A percentile compares a stretch with the other conserved stretches of the same genome.
phyloP scores from a whole-genome alignment of 2,113 vertebrate species.

The Sinocyclocheilus anophthalmus region DNA sequence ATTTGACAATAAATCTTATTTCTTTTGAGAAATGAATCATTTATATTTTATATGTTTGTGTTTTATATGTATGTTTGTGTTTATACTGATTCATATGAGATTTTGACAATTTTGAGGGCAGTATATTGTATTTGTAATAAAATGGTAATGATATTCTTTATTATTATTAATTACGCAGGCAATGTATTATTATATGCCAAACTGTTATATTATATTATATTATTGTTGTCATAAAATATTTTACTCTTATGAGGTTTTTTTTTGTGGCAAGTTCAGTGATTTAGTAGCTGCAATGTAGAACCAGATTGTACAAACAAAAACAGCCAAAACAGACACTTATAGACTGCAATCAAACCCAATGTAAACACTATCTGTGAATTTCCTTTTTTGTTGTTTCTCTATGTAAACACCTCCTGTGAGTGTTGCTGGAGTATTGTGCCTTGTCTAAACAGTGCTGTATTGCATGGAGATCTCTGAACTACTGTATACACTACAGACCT shows the following conservation, averaged over 20 bases:
- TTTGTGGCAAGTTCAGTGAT: neutral
- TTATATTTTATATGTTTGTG: too few species aligned
- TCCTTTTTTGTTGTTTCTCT: neutral
- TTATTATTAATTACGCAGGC: too few species aligned
- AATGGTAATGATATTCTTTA: too few species aligned
- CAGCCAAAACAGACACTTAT: neutral
- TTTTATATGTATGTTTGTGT: too few species aligned
- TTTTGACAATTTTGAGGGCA: too few species aligned
- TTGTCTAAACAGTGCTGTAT: conserved; percentile 42
- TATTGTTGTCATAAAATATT: neutral
- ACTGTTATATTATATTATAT: too few species aligned
- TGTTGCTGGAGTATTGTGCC: conserved; percentile 36
- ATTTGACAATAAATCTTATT: too few species aligned
- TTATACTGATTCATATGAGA: too few species aligned
- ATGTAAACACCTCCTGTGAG: conserved; percentile 44
- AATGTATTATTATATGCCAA: too few species aligned
- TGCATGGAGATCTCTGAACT: neutral
- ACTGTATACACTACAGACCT: neutral
- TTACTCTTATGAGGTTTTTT: neutral
- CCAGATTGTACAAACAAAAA: neutral
- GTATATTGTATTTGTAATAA: too few species aligned
- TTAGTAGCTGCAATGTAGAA: neutral
- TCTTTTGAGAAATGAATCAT: too few species aligned
- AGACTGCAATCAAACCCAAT: neutral
- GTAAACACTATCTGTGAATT: conserved; percentile 23